A percentile compares a stretch with the other conserved stretches of the same genome.
phyloP scores from a whole-genome alignment of 2,888 invertebrate genomes.

The Drosophila leonis region DNA sequence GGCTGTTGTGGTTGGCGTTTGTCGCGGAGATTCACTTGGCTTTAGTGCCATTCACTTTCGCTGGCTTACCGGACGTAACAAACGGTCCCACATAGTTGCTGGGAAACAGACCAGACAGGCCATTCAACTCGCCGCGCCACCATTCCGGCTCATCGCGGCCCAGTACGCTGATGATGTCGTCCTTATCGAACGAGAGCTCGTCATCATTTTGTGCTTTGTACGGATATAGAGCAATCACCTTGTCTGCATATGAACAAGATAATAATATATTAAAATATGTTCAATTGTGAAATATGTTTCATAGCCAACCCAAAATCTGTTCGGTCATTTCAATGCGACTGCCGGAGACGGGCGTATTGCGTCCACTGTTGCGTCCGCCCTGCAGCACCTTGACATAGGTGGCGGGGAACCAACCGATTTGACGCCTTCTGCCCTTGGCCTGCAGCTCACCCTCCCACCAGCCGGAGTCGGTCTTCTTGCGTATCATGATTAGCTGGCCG shows the following conservation, averaged over 20 bases:
- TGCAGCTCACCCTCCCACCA: conserved; percentile 99
- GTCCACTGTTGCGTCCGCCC: conserved; percentile 89
- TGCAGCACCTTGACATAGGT: conserved; percentile 96
- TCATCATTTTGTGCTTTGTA: conserved; percentile 98
- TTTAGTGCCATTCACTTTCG: conserved; percentile 78
- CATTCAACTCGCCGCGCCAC: conserved; percentile 98
- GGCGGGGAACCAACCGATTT: conserved; percentile 99
- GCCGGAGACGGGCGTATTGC: conserved; percentile 91
- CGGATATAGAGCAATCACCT: conserved; percentile 96
- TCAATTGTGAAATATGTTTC: background rate
- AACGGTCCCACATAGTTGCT: conserved; percentile 96
- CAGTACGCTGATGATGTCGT: conserved; percentile 95
- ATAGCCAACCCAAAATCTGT: conserved; percentile 83
- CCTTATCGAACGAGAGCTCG: conserved; percentile 96
- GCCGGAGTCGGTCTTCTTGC: conserved; percentile 98
- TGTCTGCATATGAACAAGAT: conserved; percentile 86
- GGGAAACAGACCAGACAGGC: conserved; percentile 96
- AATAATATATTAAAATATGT: too few species aligned
- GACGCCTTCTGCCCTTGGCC: conserved; percentile 94
- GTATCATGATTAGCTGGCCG: conserved; percentile 97
- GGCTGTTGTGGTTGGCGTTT: conserved; percentile 2
- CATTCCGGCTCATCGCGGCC: conserved; percentile 97
- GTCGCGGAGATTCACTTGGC: conserved; percentile 66
- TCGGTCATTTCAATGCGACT: conserved; percentile 88
- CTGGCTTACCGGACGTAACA: conserved; percentile 86